phyloP scores from a whole-genome alignment of 2,797 vertebrate species.

The Chaetodon trifasciatus region DNA sequence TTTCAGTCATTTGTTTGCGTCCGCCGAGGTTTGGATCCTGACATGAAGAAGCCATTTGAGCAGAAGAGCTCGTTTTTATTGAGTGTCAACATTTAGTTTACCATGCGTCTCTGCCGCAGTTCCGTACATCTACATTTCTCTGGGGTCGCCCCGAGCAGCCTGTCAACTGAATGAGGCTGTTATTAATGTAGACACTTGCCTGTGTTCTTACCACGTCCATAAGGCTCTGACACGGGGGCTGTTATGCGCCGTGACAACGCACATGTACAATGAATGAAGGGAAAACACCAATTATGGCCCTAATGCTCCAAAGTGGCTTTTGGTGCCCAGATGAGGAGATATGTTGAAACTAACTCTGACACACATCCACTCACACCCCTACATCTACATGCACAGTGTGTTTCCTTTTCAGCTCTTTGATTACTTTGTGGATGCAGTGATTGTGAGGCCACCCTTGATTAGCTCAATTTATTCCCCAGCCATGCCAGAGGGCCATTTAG shows the following conservation, averaged over 20 bases:
- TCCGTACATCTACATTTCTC: conserved; percentile 50
- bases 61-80: conserved; percentile 59
- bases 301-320: conserved; percentile 68
- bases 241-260: conserved; percentile 34
- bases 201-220: conserved; percentile 35
- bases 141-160: conserved; percentile 35
- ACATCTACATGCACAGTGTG: conserved; percentile 66
- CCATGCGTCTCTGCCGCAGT: conserved; percentile 24
- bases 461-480: conserved; percentile 80
- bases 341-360: conserved; percentile 59
- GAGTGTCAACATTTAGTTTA: conserved; percentile 63
- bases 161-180: conserved; percentile 60
- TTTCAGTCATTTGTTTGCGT: conserved; percentile 59
- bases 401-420: conserved; percentile 76
- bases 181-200: conserved; percentile 65
- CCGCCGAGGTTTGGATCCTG: conserved; percentile 51
- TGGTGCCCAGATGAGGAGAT: conserved; percentile 60
- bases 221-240: conserved; percentile 55
- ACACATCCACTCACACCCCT: conserved; percentile 54
- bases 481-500: conserved; percentile 81
- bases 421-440: conserved; percentile 78
- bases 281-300: conserved; percentile 59
- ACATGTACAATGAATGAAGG: conserved; percentile 42
- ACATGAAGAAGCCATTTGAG: conserved; percentile 59
- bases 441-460: conserved; percentile 82